Evolutionary conservation across 2,888 invertebrate genomes (phyloP), one percentile per base, ranked within the genome.

Genomic region (Carcina quercana): DNA sequence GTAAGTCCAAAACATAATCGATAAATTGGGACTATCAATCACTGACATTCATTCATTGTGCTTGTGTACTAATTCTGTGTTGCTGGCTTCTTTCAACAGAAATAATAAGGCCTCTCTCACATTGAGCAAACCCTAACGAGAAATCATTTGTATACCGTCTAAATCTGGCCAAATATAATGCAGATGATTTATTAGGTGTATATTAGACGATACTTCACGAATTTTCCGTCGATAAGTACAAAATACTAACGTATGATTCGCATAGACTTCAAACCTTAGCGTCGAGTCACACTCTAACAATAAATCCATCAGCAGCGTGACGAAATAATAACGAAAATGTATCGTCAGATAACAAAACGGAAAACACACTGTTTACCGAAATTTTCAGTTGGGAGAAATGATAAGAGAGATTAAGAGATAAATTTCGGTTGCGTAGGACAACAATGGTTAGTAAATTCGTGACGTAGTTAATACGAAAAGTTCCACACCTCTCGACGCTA

Each of bases 401-500:
- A 54, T 56, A 53, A 48, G 38, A 35, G 28, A 47, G 45, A 53
- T 53, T 45, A 53, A 40, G 40, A 46, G 45, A 45, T 52, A 51
- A 53, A 44, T 35, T n/a, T 39, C 35, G 34, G 40, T 41, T 40
- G 38, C 28, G 37, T 46, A 39, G 35, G 43, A 35, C 32, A 40
- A 37, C 45, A 39, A 37, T 33, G 36, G 35, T 45, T 35, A 38
- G 35, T 42, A 43, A 42, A 37, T 34, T 34, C 31, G 47, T 76
- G 72, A 74, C 79, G 75, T 70, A 58, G 34, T 15, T 24, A 6
- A 17, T 45, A 61, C 54, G 60, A 76, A 80, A 80, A 67, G 57
- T 78, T 78, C 75, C 78, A 73, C 76, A 44, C 75, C 73, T 75
- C 64, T 62, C 47, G 45, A 45, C 50, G 34, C 49, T 64, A 70